Conservation (phyloP, 2,888 invertebrate genomes). For the Neocrepidodera transversa region DNA sequence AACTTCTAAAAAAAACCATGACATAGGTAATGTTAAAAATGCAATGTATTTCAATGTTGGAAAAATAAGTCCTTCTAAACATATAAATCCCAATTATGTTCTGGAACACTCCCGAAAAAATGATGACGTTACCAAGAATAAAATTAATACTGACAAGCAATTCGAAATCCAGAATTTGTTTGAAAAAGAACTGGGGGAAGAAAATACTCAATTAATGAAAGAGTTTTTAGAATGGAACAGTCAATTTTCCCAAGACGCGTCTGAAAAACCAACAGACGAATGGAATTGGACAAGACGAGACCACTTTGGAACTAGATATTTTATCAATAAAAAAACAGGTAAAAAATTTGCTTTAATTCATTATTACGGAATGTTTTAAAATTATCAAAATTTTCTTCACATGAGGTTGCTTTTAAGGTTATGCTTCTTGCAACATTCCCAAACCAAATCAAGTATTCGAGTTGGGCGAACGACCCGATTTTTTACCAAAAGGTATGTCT, state of each 20-base stretch:
- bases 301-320: conserved; percentile 47
- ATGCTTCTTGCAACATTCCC: conserved; percentile 35
- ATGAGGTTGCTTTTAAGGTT: conserved; percentile 23
- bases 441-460: conserved; percentile 51
- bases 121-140: too few relatives aligned
- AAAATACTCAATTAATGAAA: conserved; percentile 23
- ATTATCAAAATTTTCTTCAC: too few relatives aligned
- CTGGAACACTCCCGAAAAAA: too few relatives aligned
- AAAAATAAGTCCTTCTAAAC: too few relatives aligned
- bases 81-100: too few relatives aligned
- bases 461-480: conserved; percentile 61
- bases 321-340: conserved; percentile 51
- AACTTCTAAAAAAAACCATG: too few relatives aligned
- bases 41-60: too few relatives aligned
- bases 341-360: too few relatives aligned
- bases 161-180: too few relatives aligned
- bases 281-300: conserved; percentile 45
- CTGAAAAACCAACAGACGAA: conserved; percentile 19
- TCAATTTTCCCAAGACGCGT: conserved; percentile 15
- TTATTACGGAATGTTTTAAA: conserved; percentile 1
- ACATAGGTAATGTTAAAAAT: too few relatives aligned
- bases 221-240: conserved; percentile 30
- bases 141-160: too few relatives aligned
- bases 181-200: conserved; percentile 27
- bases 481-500: conserved; percentile 69